Conservation (phyloP, 2,797 vertebrate species). For the Mycteria americana region DNA sequence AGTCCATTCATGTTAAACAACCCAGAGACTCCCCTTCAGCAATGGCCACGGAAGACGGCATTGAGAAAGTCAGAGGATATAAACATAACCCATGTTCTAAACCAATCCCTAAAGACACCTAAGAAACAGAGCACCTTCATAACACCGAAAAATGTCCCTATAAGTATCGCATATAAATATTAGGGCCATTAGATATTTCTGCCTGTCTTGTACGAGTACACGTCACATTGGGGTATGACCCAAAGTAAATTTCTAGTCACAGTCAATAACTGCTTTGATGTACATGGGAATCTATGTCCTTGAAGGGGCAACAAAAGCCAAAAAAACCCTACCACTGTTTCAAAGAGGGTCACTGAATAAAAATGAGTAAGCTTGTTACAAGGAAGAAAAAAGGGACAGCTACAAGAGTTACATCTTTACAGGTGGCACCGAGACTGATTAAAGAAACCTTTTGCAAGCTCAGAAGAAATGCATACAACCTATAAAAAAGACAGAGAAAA, state of each 20-base stretch:
- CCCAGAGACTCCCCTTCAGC: background rate
- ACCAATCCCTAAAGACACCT: background rate
- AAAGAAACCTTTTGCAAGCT: slow-evolving; percentile 19
- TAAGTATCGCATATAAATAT: background rate
- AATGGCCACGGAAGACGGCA: background rate
- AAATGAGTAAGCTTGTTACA: slow-evolving; percentile 40
- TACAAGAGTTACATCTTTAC: background rate
- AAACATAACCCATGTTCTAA: background rate
- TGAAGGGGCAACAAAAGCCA: slow-evolving; percentile 9
- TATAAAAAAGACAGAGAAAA: background rate
- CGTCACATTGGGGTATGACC: background rate
- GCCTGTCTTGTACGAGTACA: background rate
- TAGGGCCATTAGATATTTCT: background rate
- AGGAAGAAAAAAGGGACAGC: background rate
- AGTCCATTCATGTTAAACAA: background rate
- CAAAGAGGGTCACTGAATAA: slow-evolving; percentile 52
- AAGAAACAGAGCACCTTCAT: background rate
- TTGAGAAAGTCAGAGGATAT: background rate
- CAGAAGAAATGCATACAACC: slow-evolving; percentile 11
- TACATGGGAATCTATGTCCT: background rate
- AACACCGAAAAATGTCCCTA: background rate
- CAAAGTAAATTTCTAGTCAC: background rate
- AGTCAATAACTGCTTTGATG: slow-evolving; percentile 33
- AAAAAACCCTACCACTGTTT: background rate
- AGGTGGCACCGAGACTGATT: background rate